Evolutionary conservation across 2,113 vertebrate species (phyloP), one percentile per base, ranked within the genome.

Genomic region (Centropristis striata): DNA sequence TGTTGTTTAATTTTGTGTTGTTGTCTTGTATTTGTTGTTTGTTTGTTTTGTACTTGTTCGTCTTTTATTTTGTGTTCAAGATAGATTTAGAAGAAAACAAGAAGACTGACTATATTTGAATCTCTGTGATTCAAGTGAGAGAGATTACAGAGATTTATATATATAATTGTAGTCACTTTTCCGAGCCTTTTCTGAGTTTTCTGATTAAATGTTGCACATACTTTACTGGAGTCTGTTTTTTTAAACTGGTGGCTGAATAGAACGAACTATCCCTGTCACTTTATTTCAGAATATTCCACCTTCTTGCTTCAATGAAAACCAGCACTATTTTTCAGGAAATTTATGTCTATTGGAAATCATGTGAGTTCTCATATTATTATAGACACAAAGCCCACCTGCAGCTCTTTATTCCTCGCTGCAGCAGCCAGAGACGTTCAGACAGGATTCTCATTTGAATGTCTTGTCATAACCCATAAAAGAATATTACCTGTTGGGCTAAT

Each of bases 401-500:
- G 54, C 73, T 72, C 46, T 63, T 57, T 39, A 42, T 5, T 49
- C 20, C 53, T 41, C 42, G 8, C 39, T 47, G 20, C 67, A 70
- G 41, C 80, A 64, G 27, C 44, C 61, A 27, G 21, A 71, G 20
- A 72, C 51, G 27, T 55, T 32, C 27, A 51, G 37, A 60, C 59
- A 58, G n/a, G 8, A 16, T 28, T 32, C 15, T 46, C 10, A 39
- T 79, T 51, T 75, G 4, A 64, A 67, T 66, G 32, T 61, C 75
- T 88, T 61, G 50, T 80, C 77, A 41, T 39, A 50, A 27, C 39
- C 39, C 32, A 18, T 21, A 49, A 36, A 36, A 42, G 50, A 70
- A 42, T 21, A 73, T 25, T 28, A 64, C 69, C 71, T 60, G 54
- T 70, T 75, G 25, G 20, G 39, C 49, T 74, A 59, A 71, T 78